Base-by-base conservation (phyloP, 1,140 invertebrate species). In the Odontomachus brunneus region DNA sequence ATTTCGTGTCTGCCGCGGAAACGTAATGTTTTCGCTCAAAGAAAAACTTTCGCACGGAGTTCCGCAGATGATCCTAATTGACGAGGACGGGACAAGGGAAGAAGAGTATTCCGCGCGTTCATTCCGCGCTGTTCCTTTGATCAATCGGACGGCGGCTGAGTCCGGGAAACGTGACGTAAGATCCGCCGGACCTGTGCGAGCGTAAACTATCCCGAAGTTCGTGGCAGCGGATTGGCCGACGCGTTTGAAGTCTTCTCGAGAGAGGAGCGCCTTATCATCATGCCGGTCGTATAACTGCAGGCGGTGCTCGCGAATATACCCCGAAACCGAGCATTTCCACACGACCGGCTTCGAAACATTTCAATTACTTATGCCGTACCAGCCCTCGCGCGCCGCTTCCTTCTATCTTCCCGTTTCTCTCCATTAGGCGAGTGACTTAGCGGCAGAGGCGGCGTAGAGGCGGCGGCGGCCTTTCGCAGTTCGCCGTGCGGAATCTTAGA, bases 311-410 rank as follows among this genome's bases (percentile, higher is more conserved):
- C 4, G 24, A 71, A 57, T 24, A 17, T 55, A 67, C 14, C 33
- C 53, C 33, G 60, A 69, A 84, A 51, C 48, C 49, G 53, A 82
- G 51, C 55, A 12, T 65, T 84, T 84, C 78, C 66, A 71, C 80
- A 72, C 51, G 57, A 12, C 38, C 48, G 72, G 59, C 63, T 78
- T 38, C 78, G 80, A 84, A 83, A 85, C 81, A 84, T 85, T 85
- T 85, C 84, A 85, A 85, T 85, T 85, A 85, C 82, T 85, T 84
- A 85, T 84, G 69, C 81, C 15, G 51, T 44, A 44, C 38, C 59
- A 53, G 49, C 11, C 33, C 72, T 82, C 81, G 49, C 29, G 33
- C 59, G 19, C 12, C 3, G 22, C 14, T 80, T 81, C 63, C 48
- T 67, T 65, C 66, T 33, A 65, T 62, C 59, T 62, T 57, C 66